Percentiles rank a stretch among this genome's conserved stretches.
These are phyloP conservation scores for Typhlichthys eigenmanni DNA, from an alignment of 2,797 vertebrate genomes.

Conservation along the genomic window DNA sequence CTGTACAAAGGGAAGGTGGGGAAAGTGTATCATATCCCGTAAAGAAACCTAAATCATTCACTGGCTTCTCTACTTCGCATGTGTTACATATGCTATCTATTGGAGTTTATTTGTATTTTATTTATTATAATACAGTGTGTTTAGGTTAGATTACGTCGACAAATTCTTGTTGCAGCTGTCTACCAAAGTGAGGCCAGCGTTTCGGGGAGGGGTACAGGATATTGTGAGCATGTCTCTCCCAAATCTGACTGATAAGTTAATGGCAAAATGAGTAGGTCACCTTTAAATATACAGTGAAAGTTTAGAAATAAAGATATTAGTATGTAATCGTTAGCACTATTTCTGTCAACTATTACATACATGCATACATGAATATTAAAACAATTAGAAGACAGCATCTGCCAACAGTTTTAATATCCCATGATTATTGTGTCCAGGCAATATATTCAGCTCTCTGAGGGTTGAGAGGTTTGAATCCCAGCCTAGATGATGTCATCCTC, in stretches of 20 bases:
- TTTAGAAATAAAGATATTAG: no score
- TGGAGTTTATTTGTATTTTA: background rate
- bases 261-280: no score
- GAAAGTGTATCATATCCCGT: constrained; percentile 30
- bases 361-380: background rate
- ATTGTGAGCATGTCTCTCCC: no score
- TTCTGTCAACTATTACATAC: background rate
- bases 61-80: constrained; percentile 40
- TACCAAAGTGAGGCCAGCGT: no score
- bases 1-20: constrained; percentile 25
- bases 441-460: constrained; percentile 7
- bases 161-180: no score
- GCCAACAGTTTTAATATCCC: constrained; percentile 34
- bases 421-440: constrained; percentile 14
- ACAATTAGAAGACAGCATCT: background rate
- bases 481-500: constrained; percentile 25
- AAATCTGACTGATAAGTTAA: no score
- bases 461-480: constrained; percentile 2
- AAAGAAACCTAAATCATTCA: constrained; percentile 46
- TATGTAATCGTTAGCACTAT: background rate
- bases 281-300: no score
- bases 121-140: no score
- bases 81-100: constrained; percentile 44
- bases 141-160: no score
- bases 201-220: no score